phyloP scores from a whole-genome alignment of 2,113 vertebrate genomes.

The Boleophthalmus pectinirostris region DNA sequence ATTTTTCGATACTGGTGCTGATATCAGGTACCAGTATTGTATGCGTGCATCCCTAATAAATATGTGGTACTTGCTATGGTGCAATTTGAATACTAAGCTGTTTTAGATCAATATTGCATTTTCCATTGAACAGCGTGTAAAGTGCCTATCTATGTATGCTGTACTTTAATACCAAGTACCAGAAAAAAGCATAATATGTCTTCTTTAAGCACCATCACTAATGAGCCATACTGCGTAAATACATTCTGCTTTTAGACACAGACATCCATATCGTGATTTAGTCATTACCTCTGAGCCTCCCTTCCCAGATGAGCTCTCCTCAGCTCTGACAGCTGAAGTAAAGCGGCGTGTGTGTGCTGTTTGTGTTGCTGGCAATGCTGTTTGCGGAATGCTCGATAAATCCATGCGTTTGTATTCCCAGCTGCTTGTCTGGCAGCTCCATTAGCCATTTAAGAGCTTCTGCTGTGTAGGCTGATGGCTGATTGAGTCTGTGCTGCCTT shows the following conservation, averaged over 20 bases:
- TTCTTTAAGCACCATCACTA: background rate
- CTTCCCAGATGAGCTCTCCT: background rate
- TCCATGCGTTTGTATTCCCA: conserved; percentile 57
- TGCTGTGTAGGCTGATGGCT: conserved; percentile 60
- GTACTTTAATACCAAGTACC: too few relatives aligned
- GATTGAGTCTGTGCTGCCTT: conserved; percentile 61
- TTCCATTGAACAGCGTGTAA: too few relatives aligned
- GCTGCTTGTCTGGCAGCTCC: conserved; percentile 46
- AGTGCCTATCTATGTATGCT: too few relatives aligned
- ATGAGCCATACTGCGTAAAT: background rate
- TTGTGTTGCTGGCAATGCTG: conserved; percentile 40
- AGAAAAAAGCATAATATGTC: too few relatives aligned
- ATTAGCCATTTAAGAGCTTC: conserved; percentile 63
- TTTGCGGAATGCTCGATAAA: conserved; percentile 56
- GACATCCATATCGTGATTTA: background rate
- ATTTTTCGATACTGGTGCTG: too few relatives aligned
- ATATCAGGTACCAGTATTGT: too few relatives aligned
- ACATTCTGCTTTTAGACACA: background rate
- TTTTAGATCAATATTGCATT: too few relatives aligned
- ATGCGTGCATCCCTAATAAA: too few relatives aligned
- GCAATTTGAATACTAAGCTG: too few relatives aligned
- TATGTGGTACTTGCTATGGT: too few relatives aligned
- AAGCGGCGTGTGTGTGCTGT: conserved; percentile 20
- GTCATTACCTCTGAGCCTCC: background rate
- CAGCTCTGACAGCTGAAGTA: conserved; percentile 1